Evolutionary conservation across 2,888 invertebrate species (phyloP).

Genomic region (Cheilosia pagana): DNA sequence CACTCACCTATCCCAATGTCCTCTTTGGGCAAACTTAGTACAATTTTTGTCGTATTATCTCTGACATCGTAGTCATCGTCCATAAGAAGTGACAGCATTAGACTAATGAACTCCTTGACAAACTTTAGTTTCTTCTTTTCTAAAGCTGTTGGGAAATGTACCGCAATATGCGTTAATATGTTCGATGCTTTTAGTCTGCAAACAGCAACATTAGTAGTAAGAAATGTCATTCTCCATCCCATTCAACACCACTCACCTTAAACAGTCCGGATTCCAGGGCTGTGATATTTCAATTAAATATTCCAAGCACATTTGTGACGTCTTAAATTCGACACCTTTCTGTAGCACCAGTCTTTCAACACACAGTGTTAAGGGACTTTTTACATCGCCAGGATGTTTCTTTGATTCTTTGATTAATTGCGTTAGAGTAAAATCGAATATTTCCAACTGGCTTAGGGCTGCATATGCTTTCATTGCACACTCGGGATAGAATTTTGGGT

Average conservation of each 20-base stretch:
- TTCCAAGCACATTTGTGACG: constrained; percentile 77
- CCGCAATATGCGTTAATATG: constrained; percentile 77
- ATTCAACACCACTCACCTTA: constrained; percentile 76
- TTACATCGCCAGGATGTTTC: constrained; percentile 77
- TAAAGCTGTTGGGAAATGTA: constrained; percentile 74
- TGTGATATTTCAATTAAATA: constrained; percentile 78
- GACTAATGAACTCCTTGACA: constrained; percentile 77
- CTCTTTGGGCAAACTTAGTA: constrained; percentile 76
- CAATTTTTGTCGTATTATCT: constrained; percentile 77
- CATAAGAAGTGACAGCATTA: constrained; percentile 79
- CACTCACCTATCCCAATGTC: constrained; percentile 77
- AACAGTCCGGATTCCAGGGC: constrained; percentile 77
- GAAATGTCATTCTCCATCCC: not conserved
- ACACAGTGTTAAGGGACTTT: constrained; percentile 79
- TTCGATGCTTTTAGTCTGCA: constrained; percentile 78
- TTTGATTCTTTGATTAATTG: constrained; percentile 76
- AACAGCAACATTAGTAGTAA: constrained; percentile 1
- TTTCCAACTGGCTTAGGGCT: constrained; percentile 77
- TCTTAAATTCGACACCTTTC: constrained; percentile 69
- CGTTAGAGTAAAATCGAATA: constrained; percentile 76
- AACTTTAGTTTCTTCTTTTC: constrained; percentile 76
- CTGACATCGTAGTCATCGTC: constrained; percentile 81
- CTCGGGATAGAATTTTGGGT: constrained; percentile 77
- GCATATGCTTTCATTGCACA: constrained; percentile 78
- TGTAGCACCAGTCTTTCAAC: constrained; percentile 77